Percentiles rank a stretch among this genome's conserved stretches.
phyloP scores from a whole-genome alignment of 2,113 vertebrate genomes.

The Plestiodon gilberti region DNA sequence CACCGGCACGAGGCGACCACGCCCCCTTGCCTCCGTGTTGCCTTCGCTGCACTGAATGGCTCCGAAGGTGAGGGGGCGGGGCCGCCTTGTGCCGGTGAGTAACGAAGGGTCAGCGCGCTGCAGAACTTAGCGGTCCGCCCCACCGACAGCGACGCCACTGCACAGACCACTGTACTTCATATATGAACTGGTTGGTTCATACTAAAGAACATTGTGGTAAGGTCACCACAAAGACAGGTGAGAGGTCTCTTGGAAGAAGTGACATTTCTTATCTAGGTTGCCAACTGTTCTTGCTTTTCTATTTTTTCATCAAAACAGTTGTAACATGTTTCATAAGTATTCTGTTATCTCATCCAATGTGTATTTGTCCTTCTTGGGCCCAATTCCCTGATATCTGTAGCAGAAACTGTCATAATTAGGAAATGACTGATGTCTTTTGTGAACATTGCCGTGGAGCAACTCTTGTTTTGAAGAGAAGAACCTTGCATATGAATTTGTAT shows the following conservation, averaged over 20 bases:
- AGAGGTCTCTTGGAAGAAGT: background rate
- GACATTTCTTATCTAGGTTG: background rate
- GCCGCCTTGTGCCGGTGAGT: too few relatives aligned
- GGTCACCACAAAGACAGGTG: background rate
- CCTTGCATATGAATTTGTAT: slow-evolving; percentile 39
- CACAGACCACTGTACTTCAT: background rate
- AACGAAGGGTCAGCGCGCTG: too few relatives aligned
- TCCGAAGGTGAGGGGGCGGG: too few relatives aligned
- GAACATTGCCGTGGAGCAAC: slow-evolving; percentile 26
- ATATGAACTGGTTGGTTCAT: background rate
- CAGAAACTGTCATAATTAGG: background rate
- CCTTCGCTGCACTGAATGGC: too few relatives aligned
- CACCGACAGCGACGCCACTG: too few relatives aligned
- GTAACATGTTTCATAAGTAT: slow-evolving; percentile 25
- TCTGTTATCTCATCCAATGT: slow-evolving; percentile 40
- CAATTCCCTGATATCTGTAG: slow-evolving; percentile 3
- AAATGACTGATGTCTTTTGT: slow-evolving; percentile 19
- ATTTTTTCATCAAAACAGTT: slow-evolving; percentile 30
- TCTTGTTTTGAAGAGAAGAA: slow-evolving; percentile 32
- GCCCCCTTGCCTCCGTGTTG: too few relatives aligned
- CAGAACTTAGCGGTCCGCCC: too few relatives aligned
- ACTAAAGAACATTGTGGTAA: background rate
- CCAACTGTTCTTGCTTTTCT: too few relatives aligned
- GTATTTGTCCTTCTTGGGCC: slow-evolving; percentile 19
- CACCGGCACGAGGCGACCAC: too few relatives aligned